These are phyloP conservation scores for Hyphantria cunea DNA, from an alignment of 1,140 invertebrate species.

Conservation along the genomic window DNA sequence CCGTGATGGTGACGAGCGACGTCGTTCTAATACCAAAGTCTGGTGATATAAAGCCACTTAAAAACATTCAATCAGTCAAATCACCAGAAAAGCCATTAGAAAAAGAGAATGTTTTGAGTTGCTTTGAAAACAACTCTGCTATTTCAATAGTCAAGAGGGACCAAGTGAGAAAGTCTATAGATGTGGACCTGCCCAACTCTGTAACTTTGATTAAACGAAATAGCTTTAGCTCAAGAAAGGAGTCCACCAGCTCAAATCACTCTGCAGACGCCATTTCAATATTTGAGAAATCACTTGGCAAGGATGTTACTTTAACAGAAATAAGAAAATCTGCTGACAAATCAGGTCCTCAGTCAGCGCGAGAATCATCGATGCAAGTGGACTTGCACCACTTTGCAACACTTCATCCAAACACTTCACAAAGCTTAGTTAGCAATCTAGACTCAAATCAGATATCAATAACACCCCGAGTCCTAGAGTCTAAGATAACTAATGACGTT, in stretches of 20 bases:
- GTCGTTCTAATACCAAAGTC: constrained; percentile 78
- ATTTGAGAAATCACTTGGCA: constrained; percentile 78
- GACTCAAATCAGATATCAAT: constrained; percentile 71
- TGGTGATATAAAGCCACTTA: constrained; percentile 73
- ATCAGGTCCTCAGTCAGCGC: constrained; percentile 18
- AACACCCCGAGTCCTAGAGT: constrained; percentile 57
- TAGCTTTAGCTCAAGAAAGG: constrained; percentile 71
- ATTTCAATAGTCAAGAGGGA: constrained; percentile 80
- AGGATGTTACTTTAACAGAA: constrained; percentile 79
- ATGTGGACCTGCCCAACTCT: constrained; percentile 76
- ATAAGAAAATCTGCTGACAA: constrained; percentile 80
- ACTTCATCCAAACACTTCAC: constrained; percentile 58
- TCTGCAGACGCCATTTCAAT: constrained; percentile 77
- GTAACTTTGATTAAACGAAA: constrained; percentile 78
- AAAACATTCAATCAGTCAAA: constrained; percentile 71
- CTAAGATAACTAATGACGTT: constrained; percentile 52
- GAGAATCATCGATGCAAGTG: constrained; percentile 45
- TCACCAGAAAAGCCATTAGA: constrained; percentile 73
- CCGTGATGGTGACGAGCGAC: constrained; percentile 77
- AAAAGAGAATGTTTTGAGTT: constrained; percentile 77
- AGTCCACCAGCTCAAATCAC: constrained; percentile 77
- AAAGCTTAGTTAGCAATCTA: constrained; percentile 50
- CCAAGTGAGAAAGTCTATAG: constrained; percentile 73
- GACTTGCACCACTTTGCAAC: constrained; percentile 68
- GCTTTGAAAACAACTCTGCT: constrained; percentile 79